phyloP scores from a whole-genome alignment of 2,888 invertebrate genomes.

The Acanthopleura granulata region DNA sequence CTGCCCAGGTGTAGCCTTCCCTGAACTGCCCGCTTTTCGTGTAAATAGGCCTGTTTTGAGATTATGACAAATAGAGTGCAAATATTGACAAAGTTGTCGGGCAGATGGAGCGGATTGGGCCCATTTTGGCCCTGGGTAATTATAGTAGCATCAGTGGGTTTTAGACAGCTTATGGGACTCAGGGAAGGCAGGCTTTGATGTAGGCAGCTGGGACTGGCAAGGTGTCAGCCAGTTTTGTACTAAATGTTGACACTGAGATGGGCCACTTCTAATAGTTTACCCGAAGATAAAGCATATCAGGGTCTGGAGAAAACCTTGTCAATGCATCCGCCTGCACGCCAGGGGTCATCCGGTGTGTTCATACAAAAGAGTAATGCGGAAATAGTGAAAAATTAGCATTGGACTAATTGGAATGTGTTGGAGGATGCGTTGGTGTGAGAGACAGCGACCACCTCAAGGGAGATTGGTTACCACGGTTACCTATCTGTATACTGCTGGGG shows the following conservation, averaged over 20 bases:
- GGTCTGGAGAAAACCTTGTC: not conserved
- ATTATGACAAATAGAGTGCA: constrained; percentile 12
- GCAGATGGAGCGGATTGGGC: not conserved
- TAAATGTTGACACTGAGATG: constrained; percentile 3
- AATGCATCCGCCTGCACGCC: not conserved
- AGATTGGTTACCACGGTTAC: too few relatives aligned
- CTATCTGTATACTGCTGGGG: too few relatives aligned
- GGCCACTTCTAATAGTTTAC: constrained; percentile 12
- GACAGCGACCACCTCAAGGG: too few relatives aligned
- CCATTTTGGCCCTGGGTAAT: not conserved
- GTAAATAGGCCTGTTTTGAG: constrained; percentile 16
- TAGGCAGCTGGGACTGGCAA: not conserved
- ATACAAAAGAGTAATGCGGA: not conserved
- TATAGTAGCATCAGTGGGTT: not conserved
- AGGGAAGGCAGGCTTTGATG: not conserved
- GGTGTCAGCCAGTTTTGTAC: constrained; percentile 5
- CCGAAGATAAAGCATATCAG: not conserved
- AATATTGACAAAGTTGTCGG: constrained; percentile 17
- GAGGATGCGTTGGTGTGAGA: too few relatives aligned
- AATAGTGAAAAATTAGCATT: too few relatives aligned
- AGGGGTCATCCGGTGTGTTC: not conserved
- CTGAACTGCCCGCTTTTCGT: not conserved
- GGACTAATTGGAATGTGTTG: too few relatives aligned
- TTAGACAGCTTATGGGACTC: not conserved
- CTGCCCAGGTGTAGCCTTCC: not conserved